These are phyloP conservation scores for Pimephales promelas DNA, from an alignment of 2,113 vertebrate genomes.

Conservation along the genomic window DNA sequence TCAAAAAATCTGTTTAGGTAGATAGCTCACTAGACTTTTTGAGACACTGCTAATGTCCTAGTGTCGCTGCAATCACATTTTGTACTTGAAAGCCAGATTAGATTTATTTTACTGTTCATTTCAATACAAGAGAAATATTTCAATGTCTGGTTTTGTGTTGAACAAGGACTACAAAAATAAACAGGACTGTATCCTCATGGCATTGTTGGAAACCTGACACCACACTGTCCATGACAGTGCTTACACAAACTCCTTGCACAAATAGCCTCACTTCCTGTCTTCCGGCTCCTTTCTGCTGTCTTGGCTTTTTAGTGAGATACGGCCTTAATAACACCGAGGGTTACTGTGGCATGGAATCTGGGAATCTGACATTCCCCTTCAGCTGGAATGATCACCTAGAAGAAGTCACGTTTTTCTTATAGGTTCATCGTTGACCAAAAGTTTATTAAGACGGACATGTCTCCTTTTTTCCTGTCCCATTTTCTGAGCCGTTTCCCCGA, in stretches of 20 bases:
- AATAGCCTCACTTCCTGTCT: conserved; percentile 31
- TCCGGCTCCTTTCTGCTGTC: conserved; percentile 22
- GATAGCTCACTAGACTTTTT: neutral
- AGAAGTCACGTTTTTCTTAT: neutral
- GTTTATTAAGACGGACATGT: conserved; percentile 1
- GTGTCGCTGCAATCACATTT: neutral
- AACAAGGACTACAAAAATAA: conserved; percentile 12
- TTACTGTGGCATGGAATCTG: conserved; percentile 6
- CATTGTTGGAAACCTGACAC: conserved; percentile 22
- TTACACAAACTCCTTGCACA: conserved; percentile 34
- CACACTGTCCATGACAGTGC: neutral
- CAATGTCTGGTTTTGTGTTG: conserved; percentile 6
- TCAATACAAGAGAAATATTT: neutral
- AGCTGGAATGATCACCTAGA: conserved; percentile 7
- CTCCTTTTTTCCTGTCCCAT: neutral
- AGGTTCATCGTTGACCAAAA: neutral
- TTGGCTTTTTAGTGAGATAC: neutral
- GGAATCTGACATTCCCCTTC: neutral
- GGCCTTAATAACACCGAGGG: neutral
- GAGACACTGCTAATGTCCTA: neutral
- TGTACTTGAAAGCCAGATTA: neutral
- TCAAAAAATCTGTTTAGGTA: neutral
- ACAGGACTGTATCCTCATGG: conserved; percentile 8
- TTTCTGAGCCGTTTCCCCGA: conserved; percentile 41
- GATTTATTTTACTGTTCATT: neutral